Percentiles rank a stretch among this genome's conserved stretches.
These are phyloP conservation scores for Chionis minor DNA, from an alignment of 2,113 vertebrate species.

Conservation along the genomic window DNA sequence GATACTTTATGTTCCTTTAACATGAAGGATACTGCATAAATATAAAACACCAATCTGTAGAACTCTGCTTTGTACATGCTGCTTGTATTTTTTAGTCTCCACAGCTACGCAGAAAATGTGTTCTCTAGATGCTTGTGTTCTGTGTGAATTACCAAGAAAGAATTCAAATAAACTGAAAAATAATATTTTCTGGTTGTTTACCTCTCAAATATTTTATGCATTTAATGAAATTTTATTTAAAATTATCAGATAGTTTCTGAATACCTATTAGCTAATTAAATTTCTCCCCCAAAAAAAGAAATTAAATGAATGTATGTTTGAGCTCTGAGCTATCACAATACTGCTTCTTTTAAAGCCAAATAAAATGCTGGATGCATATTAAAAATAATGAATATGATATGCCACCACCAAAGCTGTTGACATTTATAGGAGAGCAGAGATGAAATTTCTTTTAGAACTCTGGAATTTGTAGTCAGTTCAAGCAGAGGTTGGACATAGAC, in stretches of 20 bases:
- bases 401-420: not conserved
- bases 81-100: not conserved
- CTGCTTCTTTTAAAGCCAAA: not conserved
- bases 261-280: not conserved
- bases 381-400: not conserved
- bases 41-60: not conserved
- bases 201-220: not conserved
- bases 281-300: not conserved
- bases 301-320: not conserved
- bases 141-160: not conserved
- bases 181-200: not conserved
- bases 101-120: not conserved
- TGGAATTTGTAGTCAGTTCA: not conserved
- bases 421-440: not conserved
- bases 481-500: fast-evolving
- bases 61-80: not conserved
- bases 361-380: not conserved
- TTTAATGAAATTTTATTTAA: not conserved
- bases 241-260: not conserved
- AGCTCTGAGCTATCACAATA: not conserved
- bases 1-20: not conserved
- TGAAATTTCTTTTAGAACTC: not conserved
- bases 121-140: not conserved
- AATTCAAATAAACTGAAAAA: not conserved
- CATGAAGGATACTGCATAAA: not conserved